A percentile compares a stretch with the other conserved stretches of the same genome.
phyloP scores from a whole-genome alignment of 2,888 invertebrate genomes.

The Myopa testacea region DNA sequence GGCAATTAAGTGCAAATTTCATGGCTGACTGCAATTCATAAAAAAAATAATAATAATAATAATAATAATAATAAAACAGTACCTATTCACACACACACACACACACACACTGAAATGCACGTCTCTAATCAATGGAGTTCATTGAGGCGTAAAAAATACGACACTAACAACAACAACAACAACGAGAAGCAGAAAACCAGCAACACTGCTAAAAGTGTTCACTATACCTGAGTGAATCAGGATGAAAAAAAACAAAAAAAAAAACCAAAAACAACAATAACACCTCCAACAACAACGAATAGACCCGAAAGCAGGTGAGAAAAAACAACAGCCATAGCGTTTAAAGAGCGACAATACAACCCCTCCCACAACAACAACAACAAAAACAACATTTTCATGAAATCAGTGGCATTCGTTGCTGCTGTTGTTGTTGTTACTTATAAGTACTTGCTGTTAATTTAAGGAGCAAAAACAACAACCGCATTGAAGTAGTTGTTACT shows the following conservation, averaged over 20 bases:
- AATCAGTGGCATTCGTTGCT: background rate
- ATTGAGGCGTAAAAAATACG: constrained; percentile 4
- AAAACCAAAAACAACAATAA: background rate
- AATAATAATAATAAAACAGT: background rate
- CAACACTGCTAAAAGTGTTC: background rate
- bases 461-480: background rate
- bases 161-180: too few relatives aligned
- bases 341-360: background rate
- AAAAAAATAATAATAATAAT: background rate
- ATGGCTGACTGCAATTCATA: constrained; percentile 39
- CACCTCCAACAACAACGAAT: background rate
- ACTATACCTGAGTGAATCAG: background rate
- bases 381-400: background rate
- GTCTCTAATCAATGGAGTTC: background rate
- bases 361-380: constrained; percentile 12
- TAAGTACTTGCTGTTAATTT: background rate
- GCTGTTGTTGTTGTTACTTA: constrained; percentile 4
- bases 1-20: constrained; percentile 43
- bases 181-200: background rate
- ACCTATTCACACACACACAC: background rate
- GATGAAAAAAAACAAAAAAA: background rate
- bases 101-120: background rate
- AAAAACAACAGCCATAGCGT: background rate
- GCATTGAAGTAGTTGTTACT: background rate
- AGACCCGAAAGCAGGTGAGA: background rate